phyloP scores from a whole-genome alignment of 2,797 vertebrate species.

The Cirrhinus molitorella region DNA sequence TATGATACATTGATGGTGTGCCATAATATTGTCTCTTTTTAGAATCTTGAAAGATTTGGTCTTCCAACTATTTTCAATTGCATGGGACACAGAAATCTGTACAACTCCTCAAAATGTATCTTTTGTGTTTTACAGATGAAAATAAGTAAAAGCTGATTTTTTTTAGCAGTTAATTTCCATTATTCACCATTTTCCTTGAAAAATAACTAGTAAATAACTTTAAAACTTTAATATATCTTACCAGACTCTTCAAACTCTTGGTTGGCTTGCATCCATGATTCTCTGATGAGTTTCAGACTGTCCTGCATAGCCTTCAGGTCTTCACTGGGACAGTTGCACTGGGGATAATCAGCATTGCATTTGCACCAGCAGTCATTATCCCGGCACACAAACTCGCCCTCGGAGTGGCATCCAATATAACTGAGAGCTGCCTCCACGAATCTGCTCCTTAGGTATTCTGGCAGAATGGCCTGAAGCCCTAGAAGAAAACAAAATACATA shows the following conservation, averaged over 20 bases:
- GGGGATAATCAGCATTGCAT: slow-evolving; percentile 86
- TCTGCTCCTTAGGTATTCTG: slow-evolving; percentile 88
- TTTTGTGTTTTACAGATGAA: background rate
- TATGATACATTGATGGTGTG: background rate
- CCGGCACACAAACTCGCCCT: slow-evolving; percentile 94
- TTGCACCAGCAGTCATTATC: slow-evolving; percentile 97
- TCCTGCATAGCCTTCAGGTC: slow-evolving; percentile 95
- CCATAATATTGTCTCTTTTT: background rate
- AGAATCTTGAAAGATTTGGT: too few relatives aligned
- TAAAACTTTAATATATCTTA: slow-evolving; percentile 61
- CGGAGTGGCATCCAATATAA: slow-evolving; percentile 96
- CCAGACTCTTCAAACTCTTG: slow-evolving; percentile 95
- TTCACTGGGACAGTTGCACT: slow-evolving; percentile 95
- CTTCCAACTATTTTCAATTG: background rate
- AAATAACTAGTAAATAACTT: background rate
- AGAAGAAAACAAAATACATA: slow-evolving; percentile 54
- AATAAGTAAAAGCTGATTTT: background rate
- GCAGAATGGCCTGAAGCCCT: slow-evolving; percentile 94
- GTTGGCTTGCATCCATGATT: slow-evolving; percentile 89
- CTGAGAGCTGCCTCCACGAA: slow-evolving; percentile 96
- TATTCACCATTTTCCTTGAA: background rate
- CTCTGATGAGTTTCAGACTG: slow-evolving; percentile 87
- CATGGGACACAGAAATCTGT: background rate
- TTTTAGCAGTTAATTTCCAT: background rate
- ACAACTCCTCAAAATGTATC: background rate